Evolutionary conservation across 2,113 vertebrate genomes (phyloP).

Genomic region (Misgurnus anguillicaudatus): DNA sequence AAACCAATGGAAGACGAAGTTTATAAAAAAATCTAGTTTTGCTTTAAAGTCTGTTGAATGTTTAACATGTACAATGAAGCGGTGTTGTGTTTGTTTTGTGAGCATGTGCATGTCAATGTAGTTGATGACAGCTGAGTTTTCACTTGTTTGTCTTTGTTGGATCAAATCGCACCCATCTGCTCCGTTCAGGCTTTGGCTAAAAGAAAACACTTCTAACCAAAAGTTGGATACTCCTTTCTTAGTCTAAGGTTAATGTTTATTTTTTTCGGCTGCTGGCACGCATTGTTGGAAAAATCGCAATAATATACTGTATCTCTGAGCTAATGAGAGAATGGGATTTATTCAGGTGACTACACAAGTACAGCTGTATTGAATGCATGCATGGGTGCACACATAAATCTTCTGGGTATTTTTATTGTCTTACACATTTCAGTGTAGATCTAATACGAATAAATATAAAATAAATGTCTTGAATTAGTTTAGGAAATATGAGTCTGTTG

Average conservation of each 20-base stretch:
- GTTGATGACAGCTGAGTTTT: conserved; percentile 53
- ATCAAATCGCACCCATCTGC: conserved; percentile 43
- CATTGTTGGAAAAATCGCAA: conserved; percentile 18
- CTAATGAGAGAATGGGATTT: not conserved
- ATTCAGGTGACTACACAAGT: not conserved
- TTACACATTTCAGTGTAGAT: too few relatives aligned
- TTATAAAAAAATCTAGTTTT: too few relatives aligned
- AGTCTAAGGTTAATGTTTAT: conserved; percentile 9
- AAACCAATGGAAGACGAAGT: too few relatives aligned
- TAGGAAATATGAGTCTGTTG: too few relatives aligned
- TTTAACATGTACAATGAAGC: too few relatives aligned
- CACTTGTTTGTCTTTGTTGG: conserved; percentile 60
- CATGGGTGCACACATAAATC: too few relatives aligned
- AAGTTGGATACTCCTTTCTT: not conserved
- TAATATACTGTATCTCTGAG: not conserved
- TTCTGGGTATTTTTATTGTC: too few relatives aligned
- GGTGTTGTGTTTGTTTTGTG: too few relatives aligned
- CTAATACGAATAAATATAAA: too few relatives aligned
- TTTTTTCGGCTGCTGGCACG: conserved; percentile 34
- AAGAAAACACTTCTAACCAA: not conserved
- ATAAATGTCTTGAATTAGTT: too few relatives aligned
- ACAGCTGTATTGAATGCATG: too few relatives aligned
- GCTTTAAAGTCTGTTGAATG: not conserved
- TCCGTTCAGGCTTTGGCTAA: not conserved
- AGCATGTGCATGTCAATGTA: not conserved